Evolutionary conservation across 2,888 invertebrate genomes (phyloP).

Genomic region (Meliscaeva auricollis): DNA sequence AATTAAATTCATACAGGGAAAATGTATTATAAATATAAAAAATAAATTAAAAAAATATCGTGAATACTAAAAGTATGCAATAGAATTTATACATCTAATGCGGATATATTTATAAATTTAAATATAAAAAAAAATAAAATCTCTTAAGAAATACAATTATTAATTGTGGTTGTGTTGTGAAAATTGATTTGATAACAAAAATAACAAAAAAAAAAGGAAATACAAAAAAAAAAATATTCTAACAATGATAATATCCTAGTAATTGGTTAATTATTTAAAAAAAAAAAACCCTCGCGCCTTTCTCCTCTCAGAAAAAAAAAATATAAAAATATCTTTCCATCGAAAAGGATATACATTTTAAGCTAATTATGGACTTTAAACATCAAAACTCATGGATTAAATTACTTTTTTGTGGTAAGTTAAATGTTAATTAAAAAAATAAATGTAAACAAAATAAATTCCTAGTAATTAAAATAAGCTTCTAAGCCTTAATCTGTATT

Average conservation of each 20-base stretch:
- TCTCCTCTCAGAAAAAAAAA: background rate
- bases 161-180: constrained; percentile 67
- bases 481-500: no score
- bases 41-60: background rate
- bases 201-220: background rate
- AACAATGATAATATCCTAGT: constrained; percentile 74
- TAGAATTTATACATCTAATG: constrained; percentile 37
- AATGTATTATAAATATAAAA: constrained; percentile 12
- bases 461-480: no score
- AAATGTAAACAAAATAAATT: background rate
- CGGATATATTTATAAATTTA: constrained; percentile 30
- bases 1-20: constrained; percentile 43
- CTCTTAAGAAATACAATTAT: constrained; percentile 1
- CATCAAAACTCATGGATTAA: constrained; percentile 73
- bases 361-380: constrained; percentile 72
- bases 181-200: constrained; percentile 28
- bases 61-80: constrained; percentile 37
- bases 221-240: constrained; percentile 29
- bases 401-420: constrained; percentile 68
- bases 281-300: constrained; percentile 25
- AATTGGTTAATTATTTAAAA: constrained; percentile 48
- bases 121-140: constrained; percentile 36
- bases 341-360: constrained; percentile 65
- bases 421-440: background rate
- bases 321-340: constrained; percentile 34